Evolutionary conservation across 2,113 vertebrate genomes (phyloP).

Genomic region (Taxidea taxus): DNA sequence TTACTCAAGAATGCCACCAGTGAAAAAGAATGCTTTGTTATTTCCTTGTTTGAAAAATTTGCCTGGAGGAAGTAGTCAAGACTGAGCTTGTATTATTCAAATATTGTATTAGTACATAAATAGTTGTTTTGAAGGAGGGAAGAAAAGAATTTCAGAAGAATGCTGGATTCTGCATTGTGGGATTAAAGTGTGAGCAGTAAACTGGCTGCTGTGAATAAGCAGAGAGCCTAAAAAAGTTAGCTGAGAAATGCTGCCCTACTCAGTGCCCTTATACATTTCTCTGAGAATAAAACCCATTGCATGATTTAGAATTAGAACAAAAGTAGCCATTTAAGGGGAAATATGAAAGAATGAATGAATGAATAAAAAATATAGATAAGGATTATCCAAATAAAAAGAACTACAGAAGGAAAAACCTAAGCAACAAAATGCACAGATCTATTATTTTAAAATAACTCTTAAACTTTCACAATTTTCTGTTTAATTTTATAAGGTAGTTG

Average conservation of each 20-base stretch:
- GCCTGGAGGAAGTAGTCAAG: conserved; percentile 71
- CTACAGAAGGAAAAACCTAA: neutral
- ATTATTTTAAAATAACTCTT: conserved; percentile 32
- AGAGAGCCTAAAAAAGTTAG: neutral
- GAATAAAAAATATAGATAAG: neutral
- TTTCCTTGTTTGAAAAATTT: conserved; percentile 65
- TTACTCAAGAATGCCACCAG: conserved; percentile 67
- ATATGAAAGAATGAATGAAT: neutral
- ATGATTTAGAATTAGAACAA: neutral
- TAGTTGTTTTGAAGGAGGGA: conserved; percentile 67
- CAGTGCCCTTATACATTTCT: neutral
- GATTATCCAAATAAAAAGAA: conserved; percentile 20
- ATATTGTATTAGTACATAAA: conserved; percentile 68
- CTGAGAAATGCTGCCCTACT: neutral
- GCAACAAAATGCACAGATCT: neutral
- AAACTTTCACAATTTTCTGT: neutral
- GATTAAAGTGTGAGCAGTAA: neutral
- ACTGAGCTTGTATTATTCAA: conserved; percentile 67
- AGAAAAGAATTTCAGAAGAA: conserved; percentile 61
- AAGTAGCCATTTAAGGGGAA: neutral
- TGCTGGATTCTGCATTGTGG: conserved; percentile 28
- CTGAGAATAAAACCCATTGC: neutral
- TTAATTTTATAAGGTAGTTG: conserved; percentile 4
- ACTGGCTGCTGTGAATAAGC: no score
- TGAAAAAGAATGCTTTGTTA: conserved; percentile 66